Percentiles rank a stretch among this genome's conserved stretches.
phyloP scores from a whole-genome alignment of 1,140 invertebrate genomes.

The Macrocentrus cingulum region DNA sequence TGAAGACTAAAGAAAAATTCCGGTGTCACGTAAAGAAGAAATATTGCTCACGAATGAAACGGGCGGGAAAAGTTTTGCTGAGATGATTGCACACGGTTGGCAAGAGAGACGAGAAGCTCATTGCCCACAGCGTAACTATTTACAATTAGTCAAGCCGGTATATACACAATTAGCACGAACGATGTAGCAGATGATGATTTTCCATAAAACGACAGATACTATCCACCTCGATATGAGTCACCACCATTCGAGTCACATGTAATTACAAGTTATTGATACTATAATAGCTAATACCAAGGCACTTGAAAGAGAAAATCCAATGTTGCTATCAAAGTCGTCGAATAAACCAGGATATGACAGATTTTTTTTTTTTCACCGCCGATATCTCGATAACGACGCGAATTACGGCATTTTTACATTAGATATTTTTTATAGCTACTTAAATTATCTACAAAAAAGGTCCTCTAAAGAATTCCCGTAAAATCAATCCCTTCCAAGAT shows the following conservation, averaged over 20 bases:
- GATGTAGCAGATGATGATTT: conserved; percentile 25
- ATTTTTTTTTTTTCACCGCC: too few species aligned
- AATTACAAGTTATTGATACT: conserved; percentile 6
- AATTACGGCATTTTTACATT: too few species aligned
- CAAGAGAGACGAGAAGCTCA: neutral
- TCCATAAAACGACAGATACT: conserved; percentile 18
- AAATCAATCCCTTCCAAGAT: too few species aligned
- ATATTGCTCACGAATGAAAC: conserved; percentile 22
- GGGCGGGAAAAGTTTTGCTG: neutral
- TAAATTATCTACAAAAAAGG: too few species aligned
- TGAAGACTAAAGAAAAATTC: conserved; percentile 28
- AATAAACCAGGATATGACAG: too few species aligned
- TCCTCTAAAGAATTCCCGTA: too few species aligned
- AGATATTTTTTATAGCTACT: too few species aligned
- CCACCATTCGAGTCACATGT: neutral
- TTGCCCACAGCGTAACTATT: conserved; percentile 14
- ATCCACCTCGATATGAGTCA: neutral
- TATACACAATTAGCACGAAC: conserved; percentile 25
- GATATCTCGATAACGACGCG: too few species aligned
- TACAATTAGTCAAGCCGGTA: conserved; percentile 25
- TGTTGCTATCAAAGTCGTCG: too few species aligned
- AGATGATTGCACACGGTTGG: neutral
- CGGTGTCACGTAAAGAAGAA: conserved; percentile 30
- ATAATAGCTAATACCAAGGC: neutral
- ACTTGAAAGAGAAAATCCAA: neutral